These are phyloP conservation scores for Frankliniella fusca DNA, from an alignment of 2,888 invertebrate species.

Conservation along the genomic window DNA sequence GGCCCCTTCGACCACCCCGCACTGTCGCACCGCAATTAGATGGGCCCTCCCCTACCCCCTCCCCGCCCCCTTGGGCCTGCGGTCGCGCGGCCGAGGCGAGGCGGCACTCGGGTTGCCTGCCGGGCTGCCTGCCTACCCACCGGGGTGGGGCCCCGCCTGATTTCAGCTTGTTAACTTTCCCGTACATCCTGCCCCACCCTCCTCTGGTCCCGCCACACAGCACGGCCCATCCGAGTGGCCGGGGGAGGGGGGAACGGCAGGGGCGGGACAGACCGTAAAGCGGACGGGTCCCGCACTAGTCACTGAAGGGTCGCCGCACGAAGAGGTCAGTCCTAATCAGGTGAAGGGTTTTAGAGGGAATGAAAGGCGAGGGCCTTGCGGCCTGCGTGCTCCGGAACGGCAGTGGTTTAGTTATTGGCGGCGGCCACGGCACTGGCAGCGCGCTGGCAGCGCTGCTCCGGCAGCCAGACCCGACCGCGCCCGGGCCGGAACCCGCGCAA, in stretches of 20 bases:
- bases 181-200: background rate
- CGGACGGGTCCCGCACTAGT: background rate
- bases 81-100: background rate
- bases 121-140: background rate
- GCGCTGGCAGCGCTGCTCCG: too few relatives aligned
- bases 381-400: too few relatives aligned
- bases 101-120: background rate
- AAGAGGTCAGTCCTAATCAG: too few relatives aligned
- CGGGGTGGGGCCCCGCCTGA: background rate
- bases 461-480: too few relatives aligned
- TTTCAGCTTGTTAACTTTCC: constrained; percentile 23
- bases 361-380: too few relatives aligned
- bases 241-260: background rate
- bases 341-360: too few relatives aligned
- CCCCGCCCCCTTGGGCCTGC: background rate
- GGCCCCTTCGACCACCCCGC: too few relatives aligned
- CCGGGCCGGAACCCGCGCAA: too few relatives aligned
- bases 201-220: too few relatives aligned
- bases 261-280: too few relatives aligned
- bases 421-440: too few relatives aligned
- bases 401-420: too few relatives aligned
- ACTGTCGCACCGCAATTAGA: constrained; percentile 3
- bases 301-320: background rate
- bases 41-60: background rate
- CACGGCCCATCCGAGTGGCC: background rate